Conservation (phyloP, 2,113 vertebrate genomes). For the Triplophysa siluroides region DNA sequence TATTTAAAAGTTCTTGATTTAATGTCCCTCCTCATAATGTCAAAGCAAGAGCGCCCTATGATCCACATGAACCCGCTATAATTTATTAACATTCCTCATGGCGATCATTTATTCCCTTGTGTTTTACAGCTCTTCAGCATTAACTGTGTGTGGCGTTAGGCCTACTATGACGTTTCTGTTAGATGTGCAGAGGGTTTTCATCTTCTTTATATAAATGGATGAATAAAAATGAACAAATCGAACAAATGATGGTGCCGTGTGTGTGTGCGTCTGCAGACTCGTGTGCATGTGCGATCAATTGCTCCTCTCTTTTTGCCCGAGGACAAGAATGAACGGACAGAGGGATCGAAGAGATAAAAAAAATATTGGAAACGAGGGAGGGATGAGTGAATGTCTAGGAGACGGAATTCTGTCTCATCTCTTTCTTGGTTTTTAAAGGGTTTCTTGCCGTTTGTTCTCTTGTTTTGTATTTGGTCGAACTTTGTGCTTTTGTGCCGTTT, state of each 20-base stretch:
- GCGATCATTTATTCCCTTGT: conserved; percentile 43
- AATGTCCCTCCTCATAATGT: conserved; percentile 5
- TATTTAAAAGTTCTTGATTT: conserved; percentile 26
- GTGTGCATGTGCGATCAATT: conserved; percentile 23
- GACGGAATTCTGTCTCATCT: conserved; percentile 50
- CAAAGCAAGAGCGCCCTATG: conserved; percentile 40
- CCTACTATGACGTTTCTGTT: conserved; percentile 31
- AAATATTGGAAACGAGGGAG: conserved; percentile 48
- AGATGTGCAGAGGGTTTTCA: conserved; percentile 29
- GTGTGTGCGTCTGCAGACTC: conserved; percentile 9
- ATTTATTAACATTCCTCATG: conserved; percentile 47
- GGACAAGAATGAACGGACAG: conserved; percentile 25
- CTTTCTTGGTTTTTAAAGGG: conserved; percentile 21
- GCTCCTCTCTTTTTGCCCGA: conserved; percentile 24
- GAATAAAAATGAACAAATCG: conserved; percentile 39
- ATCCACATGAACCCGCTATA: conserved; percentile 41
- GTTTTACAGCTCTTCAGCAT: conserved; percentile 33
- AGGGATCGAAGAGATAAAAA: conserved; percentile 42
- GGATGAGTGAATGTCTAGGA: conserved; percentile 51
- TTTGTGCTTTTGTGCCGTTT: not conserved
- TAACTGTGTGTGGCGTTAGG: conserved; percentile 29
- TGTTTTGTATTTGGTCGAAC: conserved; percentile 38
- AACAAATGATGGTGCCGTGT: conserved; percentile 10
- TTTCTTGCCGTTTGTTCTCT: conserved; percentile 34
- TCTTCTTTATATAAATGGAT: conserved; percentile 32